These are phyloP conservation scores for Arenicola marina DNA, from an alignment of 2,888 invertebrate species.

Conservation along the genomic window DNA sequence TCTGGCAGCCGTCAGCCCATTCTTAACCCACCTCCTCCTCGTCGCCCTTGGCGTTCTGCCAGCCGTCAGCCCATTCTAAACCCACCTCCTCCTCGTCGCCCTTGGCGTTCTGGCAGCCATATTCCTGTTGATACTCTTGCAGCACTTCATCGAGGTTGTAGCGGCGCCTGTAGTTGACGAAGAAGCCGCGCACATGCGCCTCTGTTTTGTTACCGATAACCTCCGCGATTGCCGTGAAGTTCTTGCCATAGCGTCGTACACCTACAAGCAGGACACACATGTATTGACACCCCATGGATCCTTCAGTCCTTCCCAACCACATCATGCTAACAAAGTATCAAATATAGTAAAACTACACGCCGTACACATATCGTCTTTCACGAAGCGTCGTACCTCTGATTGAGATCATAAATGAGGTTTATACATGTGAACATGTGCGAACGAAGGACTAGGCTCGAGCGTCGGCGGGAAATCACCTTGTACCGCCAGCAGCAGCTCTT, in stretches of 20 bases:
- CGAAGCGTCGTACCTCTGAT: not conserved
- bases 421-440: not conserved
- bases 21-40: too few species aligned
- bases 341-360: not conserved
- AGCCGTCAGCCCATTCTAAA: too few species aligned
- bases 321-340: conserved; percentile 29
- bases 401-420: not conserved
- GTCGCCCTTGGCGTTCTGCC: too few species aligned
- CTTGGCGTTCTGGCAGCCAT: conserved; percentile 4
- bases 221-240: conserved; percentile 92
- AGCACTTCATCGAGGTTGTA: conserved; percentile 80
- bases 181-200: conserved; percentile 88
- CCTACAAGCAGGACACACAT: too few species aligned
- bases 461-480: conserved; percentile 77
- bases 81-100: not conserved
- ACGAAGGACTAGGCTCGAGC: too few species aligned
- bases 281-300: too few species aligned
- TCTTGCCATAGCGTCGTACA: conserved; percentile 71
- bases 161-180: conserved; percentile 84
- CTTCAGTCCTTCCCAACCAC: too few species aligned
- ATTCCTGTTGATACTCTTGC: conserved; percentile 69
- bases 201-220: conserved; percentile 94
- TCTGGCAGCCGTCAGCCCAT: too few species aligned
- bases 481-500: conserved; percentile 87
- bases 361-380: not conserved